Conservation (phyloP, 2,797 vertebrate genomes). For the Fringilla coelebs region DNA sequence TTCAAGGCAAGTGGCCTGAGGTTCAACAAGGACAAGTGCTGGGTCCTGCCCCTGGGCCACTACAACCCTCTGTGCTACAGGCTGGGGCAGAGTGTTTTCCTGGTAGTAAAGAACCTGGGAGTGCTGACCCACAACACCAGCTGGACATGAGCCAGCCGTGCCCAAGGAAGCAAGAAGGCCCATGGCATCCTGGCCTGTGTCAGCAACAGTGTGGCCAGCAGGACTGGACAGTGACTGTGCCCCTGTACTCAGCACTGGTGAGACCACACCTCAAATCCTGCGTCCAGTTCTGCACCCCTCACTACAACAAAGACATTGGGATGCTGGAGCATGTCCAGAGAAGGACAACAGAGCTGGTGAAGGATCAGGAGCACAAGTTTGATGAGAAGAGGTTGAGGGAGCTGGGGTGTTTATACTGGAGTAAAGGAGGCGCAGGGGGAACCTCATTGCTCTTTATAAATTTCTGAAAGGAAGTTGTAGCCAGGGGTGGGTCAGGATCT, state of each 20-base stretch:
- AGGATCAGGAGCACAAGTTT: background rate
- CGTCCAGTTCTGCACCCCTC: background rate
- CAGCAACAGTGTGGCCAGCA: background rate
- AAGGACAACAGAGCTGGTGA: background rate
- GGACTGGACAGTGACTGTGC: background rate
- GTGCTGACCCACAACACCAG: rapidly evolving
- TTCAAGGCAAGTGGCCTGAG: background rate
- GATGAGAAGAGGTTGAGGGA: background rate
- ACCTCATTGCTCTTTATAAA: rapidly evolving
- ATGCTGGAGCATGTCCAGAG: background rate
- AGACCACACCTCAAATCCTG: background rate
- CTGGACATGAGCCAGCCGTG: background rate
- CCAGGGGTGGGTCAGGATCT: background rate
- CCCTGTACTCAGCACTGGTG: background rate
- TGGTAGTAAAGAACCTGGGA: background rate
- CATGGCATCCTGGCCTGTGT: background rate
- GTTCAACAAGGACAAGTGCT: background rate
- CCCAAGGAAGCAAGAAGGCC: background rate
- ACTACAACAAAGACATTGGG: background rate
- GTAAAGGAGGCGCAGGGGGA: background rate
- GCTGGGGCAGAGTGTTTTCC: background rate
- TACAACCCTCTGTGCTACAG: background rate
- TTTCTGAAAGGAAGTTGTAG: background rate
- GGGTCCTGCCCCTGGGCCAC: background rate
- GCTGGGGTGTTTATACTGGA: background rate